Conservation (phyloP, 2,797 vertebrate species). For the Mus spretus region DNA sequence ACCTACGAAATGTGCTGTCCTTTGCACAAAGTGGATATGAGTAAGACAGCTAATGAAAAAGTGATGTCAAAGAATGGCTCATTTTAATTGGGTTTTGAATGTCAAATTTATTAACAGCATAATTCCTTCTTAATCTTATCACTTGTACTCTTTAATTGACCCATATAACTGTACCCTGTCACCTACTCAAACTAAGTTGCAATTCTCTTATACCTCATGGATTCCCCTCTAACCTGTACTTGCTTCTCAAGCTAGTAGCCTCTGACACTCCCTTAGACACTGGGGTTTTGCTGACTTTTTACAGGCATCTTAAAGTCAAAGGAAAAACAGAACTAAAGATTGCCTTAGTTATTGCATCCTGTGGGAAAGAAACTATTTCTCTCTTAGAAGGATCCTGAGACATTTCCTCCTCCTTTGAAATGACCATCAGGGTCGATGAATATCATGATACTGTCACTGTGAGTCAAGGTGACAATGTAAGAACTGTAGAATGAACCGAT, state of each 20-base stretch:
- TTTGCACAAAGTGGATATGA: slow-evolving; percentile 4
- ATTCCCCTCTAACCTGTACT: neutral
- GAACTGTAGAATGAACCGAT: slow-evolving; percentile 57
- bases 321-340: slow-evolving; percentile 40
- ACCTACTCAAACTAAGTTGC: neutral
- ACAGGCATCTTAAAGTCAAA: slow-evolving; percentile 22
- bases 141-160: neutral
- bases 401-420: slow-evolving; percentile 32
- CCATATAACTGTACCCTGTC: neutral
- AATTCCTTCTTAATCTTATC: slow-evolving; percentile 12
- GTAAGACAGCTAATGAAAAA: slow-evolving; percentile 29
- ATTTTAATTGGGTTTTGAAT: slow-evolving; percentile 41
- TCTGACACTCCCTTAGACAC: neutral
- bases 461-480: slow-evolving; percentile 72
- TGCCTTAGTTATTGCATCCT: neutral
- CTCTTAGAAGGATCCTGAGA: slow-evolving; percentile 26
- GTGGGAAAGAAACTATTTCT: slow-evolving; percentile 6
- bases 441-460: slow-evolving; percentile 66
- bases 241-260: neutral
- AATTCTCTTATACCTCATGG: neutral
- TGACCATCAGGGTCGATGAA: slow-evolving; percentile 44
- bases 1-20: slow-evolving; percentile 26
- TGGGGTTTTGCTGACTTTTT: neutral
- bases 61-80: slow-evolving; percentile 1
- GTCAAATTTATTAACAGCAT: slow-evolving; percentile 31